Base-by-base conservation (phyloP, 1,140 invertebrate genomes). In the Anadara kagoshimensis region DNA sequence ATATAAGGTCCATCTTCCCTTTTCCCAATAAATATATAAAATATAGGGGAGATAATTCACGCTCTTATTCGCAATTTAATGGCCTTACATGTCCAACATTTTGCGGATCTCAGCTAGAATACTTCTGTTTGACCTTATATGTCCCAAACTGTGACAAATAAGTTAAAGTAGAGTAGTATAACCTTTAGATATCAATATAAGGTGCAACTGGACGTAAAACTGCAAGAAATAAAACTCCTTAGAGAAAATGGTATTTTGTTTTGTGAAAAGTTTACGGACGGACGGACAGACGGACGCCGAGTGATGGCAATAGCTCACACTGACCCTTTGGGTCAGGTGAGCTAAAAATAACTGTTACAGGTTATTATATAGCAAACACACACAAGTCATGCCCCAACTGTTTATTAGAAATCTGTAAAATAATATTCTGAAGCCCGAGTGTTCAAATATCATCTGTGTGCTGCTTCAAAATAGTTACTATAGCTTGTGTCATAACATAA, bases 381-480 rank as follows among this genome's bases (percentile, higher is more conserved):
- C 54, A 57, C 54, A 57, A 57, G 54, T 57, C 54, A 57, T 57
- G 54, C 54, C 54, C 54, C 54, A 57, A 57, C 54, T 57, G 54
- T 57, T 57, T 57, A 57, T 57, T 57, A 57, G 54, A 57, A 57
- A 57, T 57, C 54, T 57, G 54, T 57, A 57, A 57, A 57, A 57
- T 57, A 57, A 57, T 57, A 57, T 57, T 57, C 54, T 57, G 54
- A 57, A 57, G 54, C 56, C 56, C 56, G 56, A 57, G 56, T 57
- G 56, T 57, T 57, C 56, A 57, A 57, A 57, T 57, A 57, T 57
- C 20, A 57, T 57, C 56, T 57, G 56, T 57, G 56, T 57, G 56
- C 56, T 57, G 56, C 56, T 57, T 57, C 56, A 57, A 57, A 57
- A 57, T 57, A 57, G 56, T 57, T 57, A 57, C 56, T 57, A 57